These are phyloP conservation scores for Meloidogyne floridensis DNA, from an alignment of 1,140 invertebrate genomes.

Conservation along the genomic window DNA sequence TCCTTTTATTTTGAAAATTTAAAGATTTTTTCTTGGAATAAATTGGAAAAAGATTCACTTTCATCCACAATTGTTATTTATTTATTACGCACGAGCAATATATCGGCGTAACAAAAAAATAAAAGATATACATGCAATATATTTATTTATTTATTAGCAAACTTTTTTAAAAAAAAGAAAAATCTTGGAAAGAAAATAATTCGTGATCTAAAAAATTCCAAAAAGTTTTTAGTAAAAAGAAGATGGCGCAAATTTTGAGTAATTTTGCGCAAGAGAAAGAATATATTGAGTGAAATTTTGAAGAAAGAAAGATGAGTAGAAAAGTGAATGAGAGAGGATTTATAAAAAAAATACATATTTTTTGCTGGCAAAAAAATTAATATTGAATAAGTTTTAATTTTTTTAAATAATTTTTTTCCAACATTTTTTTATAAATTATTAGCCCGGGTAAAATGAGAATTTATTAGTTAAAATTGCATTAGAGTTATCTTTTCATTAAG, in stretches of 20 bases:
- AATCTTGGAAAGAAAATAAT: neutral
- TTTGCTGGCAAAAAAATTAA: too few species aligned
- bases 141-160: neutral
- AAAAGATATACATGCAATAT: neutral
- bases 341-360: too few species aligned
- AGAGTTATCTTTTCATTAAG: too few species aligned
- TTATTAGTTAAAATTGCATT: too few species aligned
- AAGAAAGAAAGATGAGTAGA: too few species aligned
- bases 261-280: conserved; percentile 6
- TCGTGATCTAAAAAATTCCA: neutral
- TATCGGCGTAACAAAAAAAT: neutral
- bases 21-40: neutral
- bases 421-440: too few species aligned
- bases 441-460: too few species aligned
- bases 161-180: neutral
- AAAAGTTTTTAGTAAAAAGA: neutral
- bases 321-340: too few species aligned
- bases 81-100: neutral
- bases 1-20: neutral
- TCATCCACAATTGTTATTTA: neutral
- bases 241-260: conserved; percentile 2
- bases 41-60: neutral
- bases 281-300: neutral
- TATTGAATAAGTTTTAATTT: too few species aligned
- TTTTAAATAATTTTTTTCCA: too few species aligned